Base-by-base conservation (phyloP, 2,888 invertebrate species). In the Hydrotaea cyrtoneurina region DNA sequence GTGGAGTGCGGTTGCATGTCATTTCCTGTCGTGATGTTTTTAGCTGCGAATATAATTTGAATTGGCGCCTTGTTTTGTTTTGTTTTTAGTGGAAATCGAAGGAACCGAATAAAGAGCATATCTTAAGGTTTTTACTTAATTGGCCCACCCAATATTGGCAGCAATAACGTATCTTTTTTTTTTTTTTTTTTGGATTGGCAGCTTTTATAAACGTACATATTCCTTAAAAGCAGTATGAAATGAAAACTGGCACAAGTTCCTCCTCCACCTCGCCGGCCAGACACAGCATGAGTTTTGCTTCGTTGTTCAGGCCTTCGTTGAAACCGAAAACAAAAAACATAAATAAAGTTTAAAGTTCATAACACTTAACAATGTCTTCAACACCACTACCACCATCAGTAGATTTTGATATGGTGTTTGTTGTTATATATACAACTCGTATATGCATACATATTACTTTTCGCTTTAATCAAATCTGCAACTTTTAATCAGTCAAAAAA, bases 351-450 rank as follows among this genome's bases (percentile, higher is more conserved):
- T 87, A 87, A 87, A 87, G 87, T 86, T 87, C 83, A 86, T 82
- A 87, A 83, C 87, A 87, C 87, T 87, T 87, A 87, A 87, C 87
- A 87, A 87, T 87, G 85, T 87, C 87, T 87, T 86, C 86, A 86
- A 87, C 87, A 86, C 87, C 86, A 86, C 83, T 73, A 79, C 82
- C 78, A 77, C 72, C 76, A 82, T 82, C 81, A 82, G 46, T 36
- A 62, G 69, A 79, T 86, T 79, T 77, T 62, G 76, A 82, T 85
- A 59, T 59, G 50, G 10, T 17, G 59, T 66, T 78, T 39, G 13
- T 76, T 75, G 15, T 78, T 80, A 31, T 23, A 57, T 53, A 17
- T 59, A 19, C 64, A 17, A 17, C 55, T 2, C 2, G 31, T 31
- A 46, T 46, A 8, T 19, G 55, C 21, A 62, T 21, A 19, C n/a